These are phyloP conservation scores for Denticeps clupeoides DNA, from an alignment of 2,797 vertebrate species.

Conservation along the genomic window DNA sequence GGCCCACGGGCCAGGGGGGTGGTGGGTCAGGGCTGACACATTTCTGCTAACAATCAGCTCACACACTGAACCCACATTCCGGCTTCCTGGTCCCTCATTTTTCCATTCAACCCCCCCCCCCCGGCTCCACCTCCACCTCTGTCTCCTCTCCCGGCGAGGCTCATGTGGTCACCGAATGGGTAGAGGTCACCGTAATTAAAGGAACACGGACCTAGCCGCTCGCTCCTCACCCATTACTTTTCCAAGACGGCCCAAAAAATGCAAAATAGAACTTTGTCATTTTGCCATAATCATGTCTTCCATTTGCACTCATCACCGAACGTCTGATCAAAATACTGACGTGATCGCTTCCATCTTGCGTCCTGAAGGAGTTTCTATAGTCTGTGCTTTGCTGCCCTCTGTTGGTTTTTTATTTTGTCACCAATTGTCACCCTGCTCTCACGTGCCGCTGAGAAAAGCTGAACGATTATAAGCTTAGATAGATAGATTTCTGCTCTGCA, in stretches of 20 bases:
- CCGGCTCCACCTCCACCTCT: background rate
- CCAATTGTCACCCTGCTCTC: no score
- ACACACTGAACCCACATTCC: slow-evolving; percentile 87
- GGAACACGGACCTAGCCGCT: background rate
- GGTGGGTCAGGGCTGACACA: slow-evolving; percentile 67
- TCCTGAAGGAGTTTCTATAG: background rate
- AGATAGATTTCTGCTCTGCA: no score
- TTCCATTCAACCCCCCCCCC: slow-evolving; percentile 25
- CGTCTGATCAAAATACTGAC: no score
- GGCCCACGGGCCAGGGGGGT: slow-evolving; percentile 42
- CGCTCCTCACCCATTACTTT: no score
- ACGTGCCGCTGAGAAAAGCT: no score
- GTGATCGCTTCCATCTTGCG: no score
- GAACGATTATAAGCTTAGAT: no score
- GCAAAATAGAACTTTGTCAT: no score
- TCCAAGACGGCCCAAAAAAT: no score
- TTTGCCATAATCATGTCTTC: no score
- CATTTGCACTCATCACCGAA: no score
- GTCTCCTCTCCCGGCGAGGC: background rate
- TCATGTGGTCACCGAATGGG: background rate
- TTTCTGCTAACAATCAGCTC: slow-evolving; percentile 98
- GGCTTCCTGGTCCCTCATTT: slow-evolving; percentile 54
- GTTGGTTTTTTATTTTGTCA: no score
- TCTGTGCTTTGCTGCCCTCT: slow-evolving; percentile 17
- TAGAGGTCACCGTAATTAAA: slow-evolving; percentile 14